Evolutionary conservation across 1,140 invertebrate species (phyloP).

Genomic region (Lepidostoma basale): DNA sequence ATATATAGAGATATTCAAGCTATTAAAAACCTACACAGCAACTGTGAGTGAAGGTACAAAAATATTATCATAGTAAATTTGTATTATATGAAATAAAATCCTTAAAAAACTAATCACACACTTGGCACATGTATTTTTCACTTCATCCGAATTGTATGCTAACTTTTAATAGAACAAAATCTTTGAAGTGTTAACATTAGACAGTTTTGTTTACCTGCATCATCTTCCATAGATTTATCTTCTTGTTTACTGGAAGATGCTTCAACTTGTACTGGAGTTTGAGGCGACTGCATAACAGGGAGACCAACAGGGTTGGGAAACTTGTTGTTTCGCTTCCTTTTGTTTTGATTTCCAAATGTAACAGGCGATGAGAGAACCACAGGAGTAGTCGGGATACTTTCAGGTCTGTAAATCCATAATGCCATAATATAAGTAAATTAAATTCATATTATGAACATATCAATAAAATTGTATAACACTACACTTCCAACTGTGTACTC

Average conservation of each 20-base stretch:
- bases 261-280: conserved; percentile 15
- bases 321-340: conserved; percentile 19
- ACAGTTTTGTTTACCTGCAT: conserved; percentile 30
- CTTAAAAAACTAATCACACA: too few species aligned
- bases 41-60: too few species aligned
- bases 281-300: conserved; percentile 28
- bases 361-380: conserved; percentile 37
- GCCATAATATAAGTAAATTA: neutral
- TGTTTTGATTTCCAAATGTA: conserved; percentile 15
- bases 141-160: neutral
- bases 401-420: neutral
- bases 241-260: neutral
- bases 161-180: neutral
- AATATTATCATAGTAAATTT: too few species aligned
- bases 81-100: too few species aligned
- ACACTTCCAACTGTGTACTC: too few species aligned
- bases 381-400: conserved; percentile 3
- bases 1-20: too few species aligned
- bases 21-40: too few species aligned
- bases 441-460: neutral
- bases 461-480: too few species aligned
- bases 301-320: conserved; percentile 24
- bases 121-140: too few species aligned
- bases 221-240: conserved; percentile 35
- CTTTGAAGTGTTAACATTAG: neutral